Base-by-base conservation (phyloP, 2,113 vertebrate genomes). In the Apaloderma vittatum region DNA sequence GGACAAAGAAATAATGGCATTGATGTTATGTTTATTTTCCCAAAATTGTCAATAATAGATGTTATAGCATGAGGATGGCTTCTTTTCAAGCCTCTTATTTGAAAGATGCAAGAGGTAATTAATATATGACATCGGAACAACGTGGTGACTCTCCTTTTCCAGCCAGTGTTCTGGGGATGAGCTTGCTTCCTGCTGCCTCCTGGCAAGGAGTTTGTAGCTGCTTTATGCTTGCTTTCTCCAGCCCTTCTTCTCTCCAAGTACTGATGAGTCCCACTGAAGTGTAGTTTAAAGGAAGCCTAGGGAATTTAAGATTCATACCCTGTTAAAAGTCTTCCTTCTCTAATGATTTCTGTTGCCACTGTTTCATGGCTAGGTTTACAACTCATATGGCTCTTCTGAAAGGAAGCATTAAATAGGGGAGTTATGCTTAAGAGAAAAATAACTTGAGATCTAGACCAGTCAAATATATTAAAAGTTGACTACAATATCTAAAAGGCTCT, bases 381-480 rank as follows among this genome's bases (percentile, higher is more conserved):
- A 18, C 16, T 58, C 2, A 0, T 12, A 11, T 0, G 0, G 20
- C 10, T 57, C 82, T 92, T 85, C 34, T 85, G 58, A 32, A 81
- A 81, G 48, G 30, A 27, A 51, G 21, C 30, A 45, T 15, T 32
- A 59, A 24, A 9, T 13, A 45, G 4, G 13, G 21, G 21, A 72
- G 32, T 79, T 59, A 11, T 1, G 9, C 16, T 83, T 27, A n/a
- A 67, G 78, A 15, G 51, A 37, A 57, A 66, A 23, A 24, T 1
- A 62, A 5, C 36, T 71, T 54, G 67, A 79, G 57, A 65, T 48
- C 29, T 78, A 55, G 49, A 26, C 18, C 8, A 63, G 32, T 58
- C 58, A 61, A 49, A 55, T 54, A 6, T 65, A 43, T 80, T 84
- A 46, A 58, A 46, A 30, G 8, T 23, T 58, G 14, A 40, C 9